Base-by-base conservation (phyloP, 2,888 invertebrate genomes). In the Dugesia japonica region DNA sequence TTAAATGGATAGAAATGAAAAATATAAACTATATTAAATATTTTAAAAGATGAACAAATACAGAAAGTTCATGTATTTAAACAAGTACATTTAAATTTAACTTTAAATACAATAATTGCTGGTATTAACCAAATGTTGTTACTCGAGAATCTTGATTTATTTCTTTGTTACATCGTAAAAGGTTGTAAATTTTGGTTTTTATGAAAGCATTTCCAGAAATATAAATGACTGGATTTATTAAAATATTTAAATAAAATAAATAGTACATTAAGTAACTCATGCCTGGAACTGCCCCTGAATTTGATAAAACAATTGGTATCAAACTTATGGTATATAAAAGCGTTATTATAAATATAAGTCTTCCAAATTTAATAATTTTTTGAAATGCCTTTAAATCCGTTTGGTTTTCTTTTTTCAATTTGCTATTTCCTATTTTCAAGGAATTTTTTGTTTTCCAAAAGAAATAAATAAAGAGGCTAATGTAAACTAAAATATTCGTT, bases 321-420 rank as follows among this genome's bases (percentile, higher is more conserved):
- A 56, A 56, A 23, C 23, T 56, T 13, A 56, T 20, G 1, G 56
- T 56, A n/a, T 56, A 56, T 20, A 56, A 23, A 56, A 56, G n/a
- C 7, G 56, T 56, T n/a, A 56, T 56, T 23, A 56, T 56, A 23
- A 56, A 56, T 4, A 56, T 4, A 23, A 56, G 56, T 56, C 56
- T 56, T 56, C 56, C 56, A 56, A 56, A 56, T 23, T 56, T 56
- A 20, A 56, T n/a, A 20, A 56, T 56, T 56, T n/a, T n/a, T 56
- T 56, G 56, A 56, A 56, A 56, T 56, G 9, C 56, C n/a, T 56
- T 56, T 1, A 56, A n/a, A 56, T 56, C 56, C 4, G 4, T n/a
- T 20, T 56, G 4, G 56, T n/a, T 56, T 56, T 56, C 56, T 7
- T 56, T 56, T 23, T 56, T 56, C 23, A 7, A 9, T 23, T 4